Conservation (phyloP, 2,888 invertebrate species). For the Cyrtodaria siliqua region DNA sequence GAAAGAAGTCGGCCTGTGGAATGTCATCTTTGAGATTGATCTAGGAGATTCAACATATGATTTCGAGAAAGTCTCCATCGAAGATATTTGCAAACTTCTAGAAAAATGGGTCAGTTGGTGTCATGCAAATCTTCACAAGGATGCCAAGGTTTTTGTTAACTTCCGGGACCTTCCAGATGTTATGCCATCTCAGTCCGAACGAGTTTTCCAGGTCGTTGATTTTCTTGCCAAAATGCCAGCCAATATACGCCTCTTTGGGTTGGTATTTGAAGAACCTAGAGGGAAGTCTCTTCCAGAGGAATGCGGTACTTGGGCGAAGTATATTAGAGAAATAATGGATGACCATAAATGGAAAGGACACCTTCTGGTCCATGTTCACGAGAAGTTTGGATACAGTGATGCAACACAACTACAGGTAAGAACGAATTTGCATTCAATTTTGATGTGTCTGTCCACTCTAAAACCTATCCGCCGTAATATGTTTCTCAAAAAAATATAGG, state of each 20-base stretch:
- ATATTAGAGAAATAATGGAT: slow-evolving; percentile 4
- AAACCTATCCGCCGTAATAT: too few relatives aligned
- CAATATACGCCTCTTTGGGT: slow-evolving; percentile 17
- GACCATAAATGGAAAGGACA: too few relatives aligned
- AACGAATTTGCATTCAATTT: too few relatives aligned
- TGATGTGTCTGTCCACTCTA: too few relatives aligned
- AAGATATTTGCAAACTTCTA: slow-evolving; percentile 20
- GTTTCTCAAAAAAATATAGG: too few relatives aligned
- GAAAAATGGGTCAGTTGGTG: slow-evolving; percentile 23
- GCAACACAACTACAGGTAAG: too few relatives aligned
- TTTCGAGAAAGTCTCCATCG: slow-evolving; percentile 19
- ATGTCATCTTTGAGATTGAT: too few relatives aligned
- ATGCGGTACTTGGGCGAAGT: slow-evolving; percentile 16
- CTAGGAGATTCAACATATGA: too few relatives aligned
- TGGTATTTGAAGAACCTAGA: slow-evolving; percentile 46
- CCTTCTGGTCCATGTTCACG: too few relatives aligned
- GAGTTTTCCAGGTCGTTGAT: slow-evolving; percentile 27
- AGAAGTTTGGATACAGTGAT: too few relatives aligned
- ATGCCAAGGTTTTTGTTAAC: slow-evolving; percentile 28
- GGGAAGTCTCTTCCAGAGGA: too few relatives aligned
- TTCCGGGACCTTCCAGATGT: slow-evolving; percentile 45
- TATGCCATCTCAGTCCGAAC: slow-evolving; percentile 21
- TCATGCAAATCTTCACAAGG: slow-evolving; percentile 25
- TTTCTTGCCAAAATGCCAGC: slow-evolving; percentile 16
- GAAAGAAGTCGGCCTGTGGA: too few relatives aligned